These are phyloP conservation scores for Xiphias gladius DNA, from an alignment of 2,113 vertebrate genomes.

Conservation along the genomic window DNA sequence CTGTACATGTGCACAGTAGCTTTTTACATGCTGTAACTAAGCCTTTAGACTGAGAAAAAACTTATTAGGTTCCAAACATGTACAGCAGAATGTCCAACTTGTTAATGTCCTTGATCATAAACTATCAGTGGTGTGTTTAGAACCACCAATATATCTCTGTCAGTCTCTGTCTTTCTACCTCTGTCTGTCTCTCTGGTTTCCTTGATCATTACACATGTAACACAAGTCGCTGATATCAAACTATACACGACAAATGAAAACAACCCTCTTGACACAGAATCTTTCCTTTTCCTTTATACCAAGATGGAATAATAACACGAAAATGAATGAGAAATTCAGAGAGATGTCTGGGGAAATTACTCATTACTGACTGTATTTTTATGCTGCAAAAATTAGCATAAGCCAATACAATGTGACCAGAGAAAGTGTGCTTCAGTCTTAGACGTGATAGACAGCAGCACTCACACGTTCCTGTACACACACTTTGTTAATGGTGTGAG, in stretches of 20 bases:
- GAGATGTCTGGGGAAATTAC: conserved; percentile 51
- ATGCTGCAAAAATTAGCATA: conserved; percentile 52
- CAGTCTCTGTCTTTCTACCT: not conserved
- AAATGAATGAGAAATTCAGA: conserved; percentile 42
- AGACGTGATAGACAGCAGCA: conserved; percentile 12
- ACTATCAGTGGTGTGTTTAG: not conserved
- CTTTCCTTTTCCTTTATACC: conserved; percentile 10
- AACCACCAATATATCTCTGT: not conserved
- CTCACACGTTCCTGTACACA: not conserved
- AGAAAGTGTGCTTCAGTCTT: conserved; percentile 10
- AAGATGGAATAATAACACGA: conserved; percentile 50
- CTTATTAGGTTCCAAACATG: not conserved
- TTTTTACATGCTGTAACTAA: not conserved
- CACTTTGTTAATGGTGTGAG: conserved; percentile 5
- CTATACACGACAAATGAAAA: conserved; percentile 27
- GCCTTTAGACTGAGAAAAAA: not conserved
- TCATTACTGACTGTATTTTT: conserved; percentile 50
- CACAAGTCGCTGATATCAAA: conserved; percentile 20
- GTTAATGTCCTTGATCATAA: not conserved
- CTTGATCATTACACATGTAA: conserved; percentile 17
- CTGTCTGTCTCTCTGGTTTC: not conserved
- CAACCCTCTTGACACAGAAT: conserved; percentile 28
- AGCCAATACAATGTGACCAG: conserved; percentile 42
- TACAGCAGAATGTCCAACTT: not conserved
- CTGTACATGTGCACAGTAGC: not conserved